Evolutionary conservation across 2,797 vertebrate species (phyloP).

Genomic region (Galaxias olidus): DNA sequence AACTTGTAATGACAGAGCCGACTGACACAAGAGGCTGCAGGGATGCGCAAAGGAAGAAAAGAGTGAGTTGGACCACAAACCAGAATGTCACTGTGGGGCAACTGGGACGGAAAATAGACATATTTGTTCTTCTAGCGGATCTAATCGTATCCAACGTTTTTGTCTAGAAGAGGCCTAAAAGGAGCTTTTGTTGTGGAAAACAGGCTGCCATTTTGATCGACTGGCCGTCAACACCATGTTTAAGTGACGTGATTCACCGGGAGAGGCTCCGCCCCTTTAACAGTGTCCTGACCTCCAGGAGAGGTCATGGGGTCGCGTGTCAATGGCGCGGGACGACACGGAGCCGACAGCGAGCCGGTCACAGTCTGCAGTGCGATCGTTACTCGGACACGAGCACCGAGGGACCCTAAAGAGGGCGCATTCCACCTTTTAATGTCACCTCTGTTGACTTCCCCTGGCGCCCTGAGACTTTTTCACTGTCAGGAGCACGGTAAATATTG

Average conservation of each 20-base stretch:
- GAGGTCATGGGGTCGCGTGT: conserved; percentile 50
- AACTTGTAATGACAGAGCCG: conserved; percentile 75
- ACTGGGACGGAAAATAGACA: conserved; percentile 50
- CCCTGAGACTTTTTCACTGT: conserved; percentile 35
- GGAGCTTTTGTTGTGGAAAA: conserved; percentile 61
- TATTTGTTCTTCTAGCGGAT: conserved; percentile 2
- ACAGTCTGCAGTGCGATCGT: conserved; percentile 23
- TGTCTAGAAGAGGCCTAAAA: not conserved
- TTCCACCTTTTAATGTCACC: conserved; percentile 52
- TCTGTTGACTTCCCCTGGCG: conserved; percentile 18
- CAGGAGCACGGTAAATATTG: conserved; percentile 66
- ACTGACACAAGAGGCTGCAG: conserved; percentile 45
- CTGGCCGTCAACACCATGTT: conserved; percentile 23
- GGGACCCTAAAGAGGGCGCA: conserved; percentile 50
- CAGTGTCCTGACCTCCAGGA: conserved; percentile 51
- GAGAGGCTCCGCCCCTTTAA: conserved; percentile 37
- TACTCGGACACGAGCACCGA: conserved; percentile 33
- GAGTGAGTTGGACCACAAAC: conserved; percentile 47
- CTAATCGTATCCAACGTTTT: conserved; percentile 27
- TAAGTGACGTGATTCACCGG: conserved; percentile 46
- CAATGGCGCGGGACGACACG: conserved; percentile 33
- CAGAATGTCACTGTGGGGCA: conserved; percentile 56
- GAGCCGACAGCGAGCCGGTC: conserved; percentile 46
- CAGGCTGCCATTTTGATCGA: conserved; percentile 45
- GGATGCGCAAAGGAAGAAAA: conserved; percentile 50